A percentile compares a stretch with the other conserved stretches of the same genome.
phyloP scores from a whole-genome alignment of 2,797 vertebrate genomes.

The Poeciliopsis paucimaculata region DNA sequence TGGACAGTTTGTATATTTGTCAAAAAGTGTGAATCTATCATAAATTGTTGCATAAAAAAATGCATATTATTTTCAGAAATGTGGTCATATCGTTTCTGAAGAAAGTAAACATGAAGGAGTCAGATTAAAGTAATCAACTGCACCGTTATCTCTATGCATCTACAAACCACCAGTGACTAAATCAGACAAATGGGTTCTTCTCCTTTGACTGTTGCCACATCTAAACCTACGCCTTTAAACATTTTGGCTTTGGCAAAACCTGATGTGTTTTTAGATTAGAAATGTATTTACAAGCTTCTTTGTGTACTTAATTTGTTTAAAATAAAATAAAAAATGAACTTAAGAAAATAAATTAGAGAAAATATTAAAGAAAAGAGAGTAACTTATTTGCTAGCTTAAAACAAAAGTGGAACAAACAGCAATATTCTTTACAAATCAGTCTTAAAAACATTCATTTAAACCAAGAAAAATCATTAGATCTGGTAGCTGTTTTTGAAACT shows the following conservation, averaged over 20 bases:
- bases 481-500: constrained; percentile 1
- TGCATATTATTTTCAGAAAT: background rate
- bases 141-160: background rate
- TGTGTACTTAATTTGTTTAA: background rate
- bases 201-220: background rate
- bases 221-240: background rate
- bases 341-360: background rate
- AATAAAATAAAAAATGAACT: background rate
- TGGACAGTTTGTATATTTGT: background rate
- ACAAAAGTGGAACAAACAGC: background rate
- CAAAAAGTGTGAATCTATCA: background rate
- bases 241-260: background rate
- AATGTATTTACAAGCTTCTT: background rate
- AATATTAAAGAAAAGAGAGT: background rate
- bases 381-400: background rate
- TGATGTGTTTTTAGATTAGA: background rate
- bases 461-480: background rate
- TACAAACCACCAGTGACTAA: background rate
- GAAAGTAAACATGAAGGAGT: background rate
- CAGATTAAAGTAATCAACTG: background rate
- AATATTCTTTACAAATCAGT: background rate
- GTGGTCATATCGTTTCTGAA: background rate
- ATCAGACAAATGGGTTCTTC: background rate
- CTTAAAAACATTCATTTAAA: background rate
- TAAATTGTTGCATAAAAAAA: background rate